phyloP scores from a whole-genome alignment of 2,888 invertebrate genomes.

The Augochlorella aurata region DNA sequence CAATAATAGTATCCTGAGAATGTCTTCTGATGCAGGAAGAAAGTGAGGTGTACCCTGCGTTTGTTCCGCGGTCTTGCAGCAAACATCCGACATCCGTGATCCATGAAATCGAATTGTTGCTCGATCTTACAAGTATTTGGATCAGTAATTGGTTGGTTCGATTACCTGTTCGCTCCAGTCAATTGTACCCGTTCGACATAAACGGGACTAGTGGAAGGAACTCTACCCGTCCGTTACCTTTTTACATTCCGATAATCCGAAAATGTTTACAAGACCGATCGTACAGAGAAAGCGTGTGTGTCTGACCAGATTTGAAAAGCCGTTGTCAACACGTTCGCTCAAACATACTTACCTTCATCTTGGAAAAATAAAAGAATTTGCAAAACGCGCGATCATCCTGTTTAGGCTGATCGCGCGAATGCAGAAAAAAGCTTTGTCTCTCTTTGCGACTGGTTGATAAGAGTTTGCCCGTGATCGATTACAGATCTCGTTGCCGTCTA shows the following conservation, averaged over 20 bases:
- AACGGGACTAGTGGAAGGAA: conserved; percentile 19
- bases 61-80: background rate
- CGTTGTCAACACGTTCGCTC: conserved; percentile 21
- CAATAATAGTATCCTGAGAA: background rate
- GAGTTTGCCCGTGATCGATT: conserved; percentile 53
- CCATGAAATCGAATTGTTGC: conserved; percentile 10
- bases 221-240: conserved; percentile 50
- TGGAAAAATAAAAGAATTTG: conserved; percentile 60
- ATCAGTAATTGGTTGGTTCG: conserved; percentile 6
- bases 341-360: conserved; percentile 63
- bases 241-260: conserved; percentile 38
- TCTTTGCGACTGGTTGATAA: conserved; percentile 48
- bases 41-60: background rate
- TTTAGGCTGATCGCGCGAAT: conserved; percentile 57
- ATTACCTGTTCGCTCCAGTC: conserved; percentile 43
- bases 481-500: conserved; percentile 43
- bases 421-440: conserved; percentile 54
- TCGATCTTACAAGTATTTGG: conserved; percentile 26
- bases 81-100: conserved; percentile 13
- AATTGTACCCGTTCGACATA: conserved; percentile 28
- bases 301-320: conserved; percentile 54
- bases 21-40: background rate
- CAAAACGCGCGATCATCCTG: conserved; percentile 54
- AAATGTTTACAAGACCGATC: conserved; percentile 49
- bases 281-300: conserved; percentile 57